Conservation (phyloP, 2,113 vertebrate species). For the Hippocampus guttulatus region DNA sequence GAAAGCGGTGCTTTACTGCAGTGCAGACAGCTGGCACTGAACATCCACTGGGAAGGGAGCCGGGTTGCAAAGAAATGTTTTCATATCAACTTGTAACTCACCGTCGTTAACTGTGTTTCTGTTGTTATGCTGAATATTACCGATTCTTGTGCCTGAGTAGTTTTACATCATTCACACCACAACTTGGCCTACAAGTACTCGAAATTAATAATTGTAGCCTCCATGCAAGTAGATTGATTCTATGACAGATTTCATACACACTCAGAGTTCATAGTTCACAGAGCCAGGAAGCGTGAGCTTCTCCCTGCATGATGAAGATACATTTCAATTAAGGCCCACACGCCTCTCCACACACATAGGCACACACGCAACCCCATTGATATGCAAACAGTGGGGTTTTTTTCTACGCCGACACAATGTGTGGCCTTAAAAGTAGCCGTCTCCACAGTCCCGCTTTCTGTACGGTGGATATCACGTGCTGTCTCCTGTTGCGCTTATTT, state of each 20-base stretch:
- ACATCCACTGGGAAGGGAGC: constrained; percentile 79
- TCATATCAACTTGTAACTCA: constrained; percentile 73
- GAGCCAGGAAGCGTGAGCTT: neutral
- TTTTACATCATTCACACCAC: constrained; percentile 13
- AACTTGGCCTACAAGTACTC: neutral
- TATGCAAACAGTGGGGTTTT: constrained; percentile 68
- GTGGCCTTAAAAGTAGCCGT: constrained; percentile 56
- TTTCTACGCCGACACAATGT: constrained; percentile 68
- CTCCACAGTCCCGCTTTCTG: constrained; percentile 44
- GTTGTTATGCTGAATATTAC: constrained; percentile 49
- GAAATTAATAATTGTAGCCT: neutral
- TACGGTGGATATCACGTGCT: constrained; percentile 56
- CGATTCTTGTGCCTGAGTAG: constrained; percentile 36
- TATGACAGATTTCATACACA: neutral
- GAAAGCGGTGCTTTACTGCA: constrained; percentile 82
- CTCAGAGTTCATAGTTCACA: constrained; percentile 17
- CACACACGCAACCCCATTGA: constrained; percentile 46
- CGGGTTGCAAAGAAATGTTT: constrained; percentile 64
- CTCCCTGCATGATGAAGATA: constrained; percentile 37
- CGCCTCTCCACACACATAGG: constrained; percentile 4
- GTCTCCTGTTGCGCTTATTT: constrained; percentile 64
- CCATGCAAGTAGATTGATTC: neutral
- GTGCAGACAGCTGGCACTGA: constrained; percentile 83
- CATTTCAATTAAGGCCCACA: constrained; percentile 49
- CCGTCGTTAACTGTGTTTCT: constrained; percentile 67